Percentiles rank a stretch among this genome's conserved stretches.
Conservation (phyloP, 2,888 invertebrate genomes). For the Xanthorhoe spadicearia region DNA sequence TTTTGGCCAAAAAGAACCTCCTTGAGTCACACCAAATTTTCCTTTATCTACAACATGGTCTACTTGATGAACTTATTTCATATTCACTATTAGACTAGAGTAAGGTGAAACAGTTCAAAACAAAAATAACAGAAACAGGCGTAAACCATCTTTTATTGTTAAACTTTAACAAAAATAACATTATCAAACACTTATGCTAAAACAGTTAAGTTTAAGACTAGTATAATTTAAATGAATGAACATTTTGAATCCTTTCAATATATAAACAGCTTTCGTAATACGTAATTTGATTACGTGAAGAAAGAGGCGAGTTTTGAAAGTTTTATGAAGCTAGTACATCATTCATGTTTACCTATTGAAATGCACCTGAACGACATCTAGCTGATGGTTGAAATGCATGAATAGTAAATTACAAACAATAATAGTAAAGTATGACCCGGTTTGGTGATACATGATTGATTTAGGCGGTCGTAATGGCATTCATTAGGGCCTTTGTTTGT, state of each 20-base stretch:
- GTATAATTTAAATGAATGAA: conserved; percentile 61
- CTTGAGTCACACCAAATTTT: no score
- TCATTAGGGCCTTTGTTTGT: background rate
- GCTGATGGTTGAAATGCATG: conserved; percentile 62
- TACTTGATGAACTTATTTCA: no score
- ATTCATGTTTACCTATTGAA: conserved; percentile 62
- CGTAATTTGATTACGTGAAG: conserved; percentile 74
- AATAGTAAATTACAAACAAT: conserved; percentile 19
- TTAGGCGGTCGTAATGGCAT: background rate
- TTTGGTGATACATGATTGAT: background rate
- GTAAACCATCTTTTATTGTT: conserved; percentile 80
- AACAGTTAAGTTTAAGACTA: conserved; percentile 63
- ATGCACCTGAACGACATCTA: conserved; percentile 66
- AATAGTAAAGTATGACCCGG: conserved; percentile 2
- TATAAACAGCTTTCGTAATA: conserved; percentile 61
- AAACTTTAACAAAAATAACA: conserved; percentile 81
- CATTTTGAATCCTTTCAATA: conserved; percentile 50
- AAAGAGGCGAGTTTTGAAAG: conserved; percentile 53
- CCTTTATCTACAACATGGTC: no score
- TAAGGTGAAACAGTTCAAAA: conserved; percentile 5
- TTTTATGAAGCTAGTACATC: conserved; percentile 62
- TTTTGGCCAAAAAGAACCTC: no score
- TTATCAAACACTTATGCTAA: conserved; percentile 73
- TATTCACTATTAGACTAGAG: no score
- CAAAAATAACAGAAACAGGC: conserved; percentile 50